A percentile compares a stretch with the other conserved stretches of the same genome.
Conservation (phyloP, 2,888 invertebrate genomes). For the Melanostoma scalare region DNA sequence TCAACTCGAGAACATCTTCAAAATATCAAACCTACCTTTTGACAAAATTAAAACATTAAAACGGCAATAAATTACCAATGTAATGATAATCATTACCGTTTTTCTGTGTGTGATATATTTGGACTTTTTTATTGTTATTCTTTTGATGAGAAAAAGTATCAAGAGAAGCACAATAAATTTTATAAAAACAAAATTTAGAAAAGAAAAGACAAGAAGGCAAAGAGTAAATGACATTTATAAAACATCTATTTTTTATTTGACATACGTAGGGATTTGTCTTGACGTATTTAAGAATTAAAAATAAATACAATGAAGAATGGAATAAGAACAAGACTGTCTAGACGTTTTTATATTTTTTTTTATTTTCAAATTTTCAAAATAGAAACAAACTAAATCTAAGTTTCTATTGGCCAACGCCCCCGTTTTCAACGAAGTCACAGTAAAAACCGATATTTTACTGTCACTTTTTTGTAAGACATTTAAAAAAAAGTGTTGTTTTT, state of each 20-base stretch:
- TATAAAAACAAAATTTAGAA: neutral
- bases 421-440: conserved; percentile 26
- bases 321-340: conserved; percentile 55
- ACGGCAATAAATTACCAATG: conserved; percentile 28
- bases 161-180: conserved; percentile 22
- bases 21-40: neutral
- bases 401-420: conserved; percentile 45
- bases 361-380: conserved; percentile 27
- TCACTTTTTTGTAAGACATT: conserved; percentile 45
- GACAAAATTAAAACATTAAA: conserved; percentile 14
- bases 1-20: neutral
- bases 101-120: neutral
- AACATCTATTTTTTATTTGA: neutral
- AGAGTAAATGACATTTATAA: conserved; percentile 12
- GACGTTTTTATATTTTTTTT: conserved; percentile 44
- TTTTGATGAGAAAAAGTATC: conserved; percentile 25
- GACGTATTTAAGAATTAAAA: neutral
- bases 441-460: conserved; percentile 41
- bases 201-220: neutral
- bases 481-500: neutral
- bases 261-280: too few species aligned
- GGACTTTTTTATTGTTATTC: conserved; percentile 14
- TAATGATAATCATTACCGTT: conserved; percentile 28
- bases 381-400: conserved; percentile 40
- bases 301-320: conserved; percentile 37